phyloP scores from a whole-genome alignment of 2,797 vertebrate genomes.

The Myripristis jacobus region DNA sequence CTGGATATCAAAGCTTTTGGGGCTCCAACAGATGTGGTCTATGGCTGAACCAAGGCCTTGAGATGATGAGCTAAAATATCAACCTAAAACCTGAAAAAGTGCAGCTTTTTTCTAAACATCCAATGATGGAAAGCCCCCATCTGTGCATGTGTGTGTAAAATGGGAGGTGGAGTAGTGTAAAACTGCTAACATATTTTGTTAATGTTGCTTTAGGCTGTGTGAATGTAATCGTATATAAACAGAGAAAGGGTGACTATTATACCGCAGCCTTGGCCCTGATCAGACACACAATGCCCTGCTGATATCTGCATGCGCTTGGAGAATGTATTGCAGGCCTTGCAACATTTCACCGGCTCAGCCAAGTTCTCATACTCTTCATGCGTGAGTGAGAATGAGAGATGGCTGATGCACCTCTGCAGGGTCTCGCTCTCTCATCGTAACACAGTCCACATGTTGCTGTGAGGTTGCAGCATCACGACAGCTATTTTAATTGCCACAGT shows the following conservation, averaged over 20 bases:
- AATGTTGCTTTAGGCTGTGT: constrained; percentile 51
- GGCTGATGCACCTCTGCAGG: constrained; percentile 30
- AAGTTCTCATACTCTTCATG: constrained; percentile 46
- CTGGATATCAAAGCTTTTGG: constrained; percentile 62
- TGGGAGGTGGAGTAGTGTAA: constrained; percentile 31
- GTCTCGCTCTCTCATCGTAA: constrained; percentile 56
- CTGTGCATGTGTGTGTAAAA: constrained; percentile 36
- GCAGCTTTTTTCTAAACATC: constrained; percentile 20
- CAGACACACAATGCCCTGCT: constrained; percentile 55
- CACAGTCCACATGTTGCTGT: constrained; percentile 68
- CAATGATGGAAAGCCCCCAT: constrained; percentile 38
- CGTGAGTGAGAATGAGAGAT: constrained; percentile 50
- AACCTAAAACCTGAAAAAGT: constrained; percentile 48
- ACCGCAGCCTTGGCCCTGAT: constrained; percentile 58
- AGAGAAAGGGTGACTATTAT: constrained; percentile 31
- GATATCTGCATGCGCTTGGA: constrained; percentile 62
- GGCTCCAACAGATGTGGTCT: constrained; percentile 67
- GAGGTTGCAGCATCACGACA: constrained; percentile 16
- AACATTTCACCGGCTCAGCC: constrained; percentile 47
- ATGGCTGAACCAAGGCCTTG: constrained; percentile 51
- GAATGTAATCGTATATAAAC: constrained; percentile 46
- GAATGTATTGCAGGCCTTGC: constrained; percentile 52
- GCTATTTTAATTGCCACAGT: constrained; percentile 48
- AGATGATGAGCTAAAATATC: constrained; percentile 45
- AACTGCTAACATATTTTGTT: constrained; percentile 67